phyloP scores from a whole-genome alignment of 2,113 vertebrate species.

The Kobus ellipsiprymnus region DNA sequence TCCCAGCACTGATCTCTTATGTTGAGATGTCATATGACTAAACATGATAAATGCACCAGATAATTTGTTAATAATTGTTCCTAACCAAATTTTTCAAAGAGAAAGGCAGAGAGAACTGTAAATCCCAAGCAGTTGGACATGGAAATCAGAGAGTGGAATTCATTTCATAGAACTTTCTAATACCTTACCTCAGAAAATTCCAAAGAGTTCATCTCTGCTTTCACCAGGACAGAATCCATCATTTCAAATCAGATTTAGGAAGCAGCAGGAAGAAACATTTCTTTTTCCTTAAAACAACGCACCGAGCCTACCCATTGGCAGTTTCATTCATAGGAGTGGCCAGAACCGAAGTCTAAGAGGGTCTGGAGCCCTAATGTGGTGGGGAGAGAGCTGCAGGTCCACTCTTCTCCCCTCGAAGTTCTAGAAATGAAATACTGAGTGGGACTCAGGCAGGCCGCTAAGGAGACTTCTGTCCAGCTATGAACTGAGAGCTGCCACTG shows the following conservation, averaged over 20 bases:
- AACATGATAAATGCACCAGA: neutral
- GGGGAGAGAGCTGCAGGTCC: neutral
- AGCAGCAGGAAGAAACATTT: conserved; percentile 4
- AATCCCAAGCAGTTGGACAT: neutral
- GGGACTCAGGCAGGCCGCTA: neutral
- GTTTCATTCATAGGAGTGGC: neutral
- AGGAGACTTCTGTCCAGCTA: conserved; percentile 4
- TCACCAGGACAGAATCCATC: conserved; percentile 64
- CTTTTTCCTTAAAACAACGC: neutral
- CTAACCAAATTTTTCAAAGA: neutral
- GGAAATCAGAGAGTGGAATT: neutral
- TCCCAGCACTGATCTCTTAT: neutral
- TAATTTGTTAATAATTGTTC: neutral
- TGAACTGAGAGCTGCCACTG: neutral
- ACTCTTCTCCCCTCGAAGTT: conserved; percentile 49
- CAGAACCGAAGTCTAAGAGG: neutral
- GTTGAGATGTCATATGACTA: neutral
- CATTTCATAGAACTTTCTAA: neutral
- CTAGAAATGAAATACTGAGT: conserved; percentile 33
- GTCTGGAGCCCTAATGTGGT: neutral
- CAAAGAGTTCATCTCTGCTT: conserved; percentile 27
- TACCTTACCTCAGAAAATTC: conserved; percentile 75
- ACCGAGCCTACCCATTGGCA: neutral
- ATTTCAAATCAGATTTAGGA: conserved; percentile 49
- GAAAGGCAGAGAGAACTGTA: neutral